These are phyloP conservation scores for Agrochola lota DNA, from an alignment of 2,888 invertebrate genomes.

Conservation along the genomic window DNA sequence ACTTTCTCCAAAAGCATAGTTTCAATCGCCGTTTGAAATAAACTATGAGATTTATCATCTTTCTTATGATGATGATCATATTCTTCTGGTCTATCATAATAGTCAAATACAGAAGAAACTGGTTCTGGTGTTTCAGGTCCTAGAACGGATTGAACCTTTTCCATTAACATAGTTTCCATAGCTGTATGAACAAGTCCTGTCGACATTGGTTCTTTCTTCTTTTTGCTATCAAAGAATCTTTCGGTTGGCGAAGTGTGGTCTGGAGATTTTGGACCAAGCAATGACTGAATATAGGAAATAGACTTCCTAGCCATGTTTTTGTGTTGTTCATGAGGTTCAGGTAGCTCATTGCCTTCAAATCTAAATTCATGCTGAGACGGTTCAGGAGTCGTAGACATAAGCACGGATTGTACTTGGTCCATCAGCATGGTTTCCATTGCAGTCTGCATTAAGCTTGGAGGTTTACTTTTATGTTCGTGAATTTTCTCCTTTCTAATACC, in stretches of 20 bases:
- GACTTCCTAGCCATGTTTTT: slow-evolving; percentile 51
- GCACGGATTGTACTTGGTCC: slow-evolving; percentile 82
- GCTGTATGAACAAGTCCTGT: slow-evolving; percentile 86
- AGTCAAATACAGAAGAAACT: slow-evolving; percentile 62
- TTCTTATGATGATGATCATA: slow-evolving; percentile 41
- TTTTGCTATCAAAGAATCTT: slow-evolving; percentile 51
- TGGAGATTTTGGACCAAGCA: slow-evolving; percentile 52
- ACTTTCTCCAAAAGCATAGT: slow-evolving; percentile 58
- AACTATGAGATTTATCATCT: slow-evolving; percentile 58
- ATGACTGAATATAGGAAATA: slow-evolving; percentile 57
- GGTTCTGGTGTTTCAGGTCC: slow-evolving; percentile 76
- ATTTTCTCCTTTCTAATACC: slow-evolving; percentile 49
- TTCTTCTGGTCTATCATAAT: slow-evolving; percentile 55
- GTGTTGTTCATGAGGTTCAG: slow-evolving; percentile 31
- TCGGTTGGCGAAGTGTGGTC: slow-evolving; percentile 53
- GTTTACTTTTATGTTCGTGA: slow-evolving; percentile 47
- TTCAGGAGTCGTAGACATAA: slow-evolving; percentile 60
- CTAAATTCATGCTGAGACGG: slow-evolving; percentile 47
- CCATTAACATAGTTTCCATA: slow-evolving; percentile 89
- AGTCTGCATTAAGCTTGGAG: slow-evolving; percentile 75
- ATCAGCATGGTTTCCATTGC: slow-evolving; percentile 88
- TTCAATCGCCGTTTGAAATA: slow-evolving; percentile 68
- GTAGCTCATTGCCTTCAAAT: slow-evolving; percentile 37
- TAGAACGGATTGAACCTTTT: slow-evolving; percentile 85
- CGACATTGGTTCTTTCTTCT: slow-evolving; percentile 70